A percentile compares a stretch with the other conserved stretches of the same genome.
These are phyloP conservation scores for Holacanthus passer DNA, from an alignment of 2,113 vertebrate species.

Conservation along the genomic window DNA sequence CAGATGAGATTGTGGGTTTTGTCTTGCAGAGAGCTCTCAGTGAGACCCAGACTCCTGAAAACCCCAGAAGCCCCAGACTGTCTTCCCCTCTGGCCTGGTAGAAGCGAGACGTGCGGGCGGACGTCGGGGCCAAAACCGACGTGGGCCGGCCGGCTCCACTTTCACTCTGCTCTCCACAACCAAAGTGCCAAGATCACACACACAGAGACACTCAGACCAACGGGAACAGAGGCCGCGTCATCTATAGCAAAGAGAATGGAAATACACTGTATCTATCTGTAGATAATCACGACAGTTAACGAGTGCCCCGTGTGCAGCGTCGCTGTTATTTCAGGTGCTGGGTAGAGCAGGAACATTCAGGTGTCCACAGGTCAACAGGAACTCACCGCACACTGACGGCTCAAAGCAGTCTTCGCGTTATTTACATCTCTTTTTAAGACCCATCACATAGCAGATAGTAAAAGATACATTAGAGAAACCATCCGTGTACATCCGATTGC, in stretches of 20 bases:
- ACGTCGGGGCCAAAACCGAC: constrained; percentile 33
- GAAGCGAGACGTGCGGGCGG: constrained; percentile 53
- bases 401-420: constrained; percentile 9
- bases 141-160: constrained; percentile 32
- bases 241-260: constrained; percentile 34
- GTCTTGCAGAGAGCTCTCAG: constrained; percentile 89
- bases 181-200: constrained; percentile 81
- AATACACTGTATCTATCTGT: constrained; percentile 2
- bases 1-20: constrained; percentile 29
- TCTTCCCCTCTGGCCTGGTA: constrained; percentile 95
- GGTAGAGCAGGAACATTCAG: constrained; percentile 58
- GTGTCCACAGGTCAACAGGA: constrained; percentile 40
- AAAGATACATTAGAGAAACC: not conserved
- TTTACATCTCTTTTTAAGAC: constrained; percentile 35
- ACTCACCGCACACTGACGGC: constrained; percentile 28
- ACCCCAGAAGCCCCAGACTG: constrained; percentile 89
- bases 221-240: constrained; percentile 51
- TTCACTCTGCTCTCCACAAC: constrained; percentile 73
- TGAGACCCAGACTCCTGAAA: constrained; percentile 90
- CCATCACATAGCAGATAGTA: not conserved
- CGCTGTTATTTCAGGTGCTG: constrained; percentile 61
- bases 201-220: constrained; percentile 58
- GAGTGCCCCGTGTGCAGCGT: constrained; percentile 45
- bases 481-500: not conserved
- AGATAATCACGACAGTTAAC: not conserved